Conservation (phyloP, 2,113 vertebrate genomes). For the Calidris pugnax region DNA sequence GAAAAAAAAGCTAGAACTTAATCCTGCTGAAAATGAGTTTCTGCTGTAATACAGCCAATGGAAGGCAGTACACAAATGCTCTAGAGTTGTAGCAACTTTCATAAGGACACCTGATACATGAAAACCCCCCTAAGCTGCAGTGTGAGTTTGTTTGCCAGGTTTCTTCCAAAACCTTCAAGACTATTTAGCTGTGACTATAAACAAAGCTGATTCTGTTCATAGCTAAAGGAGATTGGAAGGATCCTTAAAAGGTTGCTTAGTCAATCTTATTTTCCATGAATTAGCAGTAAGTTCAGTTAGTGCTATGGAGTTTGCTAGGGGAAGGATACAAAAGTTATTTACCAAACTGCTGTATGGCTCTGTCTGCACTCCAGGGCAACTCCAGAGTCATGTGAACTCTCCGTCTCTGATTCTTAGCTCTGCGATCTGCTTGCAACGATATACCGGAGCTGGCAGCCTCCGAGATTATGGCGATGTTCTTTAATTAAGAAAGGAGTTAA, state of each 20-base stretch:
- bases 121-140: neutral
- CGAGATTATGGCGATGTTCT: slow-evolving; percentile 98
- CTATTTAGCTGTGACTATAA: neutral
- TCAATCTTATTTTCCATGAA: neutral
- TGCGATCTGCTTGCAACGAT: slow-evolving; percentile 93
- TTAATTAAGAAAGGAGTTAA: neutral
- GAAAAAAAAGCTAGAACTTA: neutral
- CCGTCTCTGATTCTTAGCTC: slow-evolving; percentile 94
- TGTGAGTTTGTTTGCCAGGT: neutral
- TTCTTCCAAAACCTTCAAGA: neutral
- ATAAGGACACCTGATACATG: neutral
- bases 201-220: neutral
- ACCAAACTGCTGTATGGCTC: slow-evolving; percentile 98
- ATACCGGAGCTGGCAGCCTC: slow-evolving; percentile 98
- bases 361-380: slow-evolving; percentile 94
- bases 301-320: neutral
- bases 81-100: neutral
- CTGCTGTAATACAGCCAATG: neutral
- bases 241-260: neutral
- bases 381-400: slow-evolving; percentile 98
- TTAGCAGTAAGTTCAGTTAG: neutral
- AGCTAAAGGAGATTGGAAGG: neutral
- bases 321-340: neutral
- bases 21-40: neutral
- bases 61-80: neutral